Conservation (phyloP, 2,888 invertebrate genomes). For the Kryphioiulus occultus region DNA sequence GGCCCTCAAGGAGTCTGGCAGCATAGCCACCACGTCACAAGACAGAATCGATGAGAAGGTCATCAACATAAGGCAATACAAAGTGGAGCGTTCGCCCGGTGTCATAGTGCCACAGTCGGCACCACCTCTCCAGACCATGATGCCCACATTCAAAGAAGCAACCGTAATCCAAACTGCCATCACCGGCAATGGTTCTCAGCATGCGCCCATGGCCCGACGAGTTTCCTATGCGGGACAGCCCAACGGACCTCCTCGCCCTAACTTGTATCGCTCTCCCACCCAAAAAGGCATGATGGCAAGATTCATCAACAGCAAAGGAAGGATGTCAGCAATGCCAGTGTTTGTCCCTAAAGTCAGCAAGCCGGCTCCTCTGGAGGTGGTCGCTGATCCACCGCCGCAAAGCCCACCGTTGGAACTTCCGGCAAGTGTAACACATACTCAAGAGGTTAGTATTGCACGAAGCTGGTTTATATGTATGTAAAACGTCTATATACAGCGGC, state of each 20-base stretch:
- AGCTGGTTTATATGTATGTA: constrained; percentile 15
- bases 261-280: background rate
- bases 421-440: background rate
- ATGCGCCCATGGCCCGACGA: background rate
- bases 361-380: background rate
- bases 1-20: constrained; percentile 74
- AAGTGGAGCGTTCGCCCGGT: background rate
- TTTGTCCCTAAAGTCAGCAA: constrained; percentile 46
- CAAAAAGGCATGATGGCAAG: constrained; percentile 84
- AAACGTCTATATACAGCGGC: too few relatives aligned
- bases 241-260: background rate
- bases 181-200: background rate
- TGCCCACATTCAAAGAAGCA: background rate
- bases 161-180: too few relatives aligned
- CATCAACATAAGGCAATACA: constrained; percentile 47
- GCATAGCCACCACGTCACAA: constrained; percentile 68
- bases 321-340: constrained; percentile 63
- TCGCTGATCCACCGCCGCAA: background rate
- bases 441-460: constrained; percentile 1
- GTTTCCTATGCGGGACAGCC: background rate
- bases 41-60: constrained; percentile 66
- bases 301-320: constrained; percentile 81
- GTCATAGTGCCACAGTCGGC: background rate
- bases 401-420: background rate
- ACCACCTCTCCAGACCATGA: background rate